Evolutionary conservation across 2,113 vertebrate genomes (phyloP), one percentile per base, ranked within the genome.

Genomic region (Silurus meridionalis): DNA sequence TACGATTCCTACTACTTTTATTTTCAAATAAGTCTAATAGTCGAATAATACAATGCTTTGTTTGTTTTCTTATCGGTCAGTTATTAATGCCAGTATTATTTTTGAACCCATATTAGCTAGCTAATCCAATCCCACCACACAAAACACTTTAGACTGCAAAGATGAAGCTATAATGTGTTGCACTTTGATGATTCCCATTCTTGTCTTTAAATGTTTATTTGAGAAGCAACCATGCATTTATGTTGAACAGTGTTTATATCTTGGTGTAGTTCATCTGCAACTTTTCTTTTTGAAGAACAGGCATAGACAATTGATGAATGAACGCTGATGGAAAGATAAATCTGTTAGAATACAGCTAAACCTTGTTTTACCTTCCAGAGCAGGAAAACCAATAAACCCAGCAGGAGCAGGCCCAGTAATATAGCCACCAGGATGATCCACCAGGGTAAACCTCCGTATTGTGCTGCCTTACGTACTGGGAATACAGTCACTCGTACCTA

Each of bases 391-490:
- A 99, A 85, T 0, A 99, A 92, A 5, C 92, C 96, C 92, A 99
- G 94, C 94, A 99, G 91, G 87, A 99, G 91, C 87, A 99, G 95
- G 46, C 95, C 96, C 15, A 97, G 93, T 69, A 99, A 95, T 89
- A 99, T 90, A n/a, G 98, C 96, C 88, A 99, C 93, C 0, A 96
- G 82, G 0, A 99, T 97, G 92, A 99, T 96, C 98, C 98, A 99
- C 97, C 97, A 99, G 0, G 96, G 95, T 2, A 97, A 92, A 63
- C 97, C 96, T 5, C 95, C 95, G 2, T 95, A 94, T 21, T 94
- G 95, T 11, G 94, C 92, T 23, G 87, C 91, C 8, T 93, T 92
- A 83, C 95, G 96, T 81, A 96, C 97, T 82, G 98, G 98, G 88
- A 97, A 99, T 55, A 97, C 96, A 0, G 96, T 98, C 86, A 99